These are phyloP conservation scores for Threskiornis aethiopicus DNA, from an alignment of 2,797 vertebrate species.

Conservation along the genomic window DNA sequence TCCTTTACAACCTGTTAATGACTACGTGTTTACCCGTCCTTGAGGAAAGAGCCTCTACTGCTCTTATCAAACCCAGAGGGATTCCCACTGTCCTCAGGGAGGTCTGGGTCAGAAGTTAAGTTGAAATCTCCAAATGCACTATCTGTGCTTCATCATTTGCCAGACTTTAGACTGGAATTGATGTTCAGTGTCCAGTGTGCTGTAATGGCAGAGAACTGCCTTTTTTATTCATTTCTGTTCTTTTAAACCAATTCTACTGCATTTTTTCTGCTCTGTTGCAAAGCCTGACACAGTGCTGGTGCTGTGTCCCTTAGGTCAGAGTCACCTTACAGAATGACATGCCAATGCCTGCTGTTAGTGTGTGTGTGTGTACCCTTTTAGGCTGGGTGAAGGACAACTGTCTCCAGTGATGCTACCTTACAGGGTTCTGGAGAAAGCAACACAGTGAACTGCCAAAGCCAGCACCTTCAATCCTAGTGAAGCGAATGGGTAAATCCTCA, in stretches of 20 bases:
- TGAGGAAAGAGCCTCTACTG: neutral
- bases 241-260: neutral
- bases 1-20: neutral
- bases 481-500: neutral
- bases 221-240: neutral
- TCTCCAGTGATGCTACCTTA: neutral
- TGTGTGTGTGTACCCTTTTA: neutral
- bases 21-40: slow-evolving; percentile 12
- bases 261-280: neutral
- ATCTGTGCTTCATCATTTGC: neutral
- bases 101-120: slow-evolving; percentile 12
- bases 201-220: neutral
- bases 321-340: neutral
- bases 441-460: neutral
- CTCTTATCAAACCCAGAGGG: neutral
- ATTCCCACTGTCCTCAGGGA: neutral
- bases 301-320: neutral
- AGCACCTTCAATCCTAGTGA: neutral
- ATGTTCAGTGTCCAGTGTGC: neutral
- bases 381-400: neutral
- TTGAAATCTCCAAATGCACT: neutral
- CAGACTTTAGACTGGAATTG: neutral
- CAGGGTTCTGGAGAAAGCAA: neutral
- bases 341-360: neutral
- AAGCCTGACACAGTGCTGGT: neutral